A percentile compares a stretch with the other conserved stretches of the same genome.
Conservation (phyloP, 2,888 invertebrate genomes). For the Trichacis sp. region DNA sequence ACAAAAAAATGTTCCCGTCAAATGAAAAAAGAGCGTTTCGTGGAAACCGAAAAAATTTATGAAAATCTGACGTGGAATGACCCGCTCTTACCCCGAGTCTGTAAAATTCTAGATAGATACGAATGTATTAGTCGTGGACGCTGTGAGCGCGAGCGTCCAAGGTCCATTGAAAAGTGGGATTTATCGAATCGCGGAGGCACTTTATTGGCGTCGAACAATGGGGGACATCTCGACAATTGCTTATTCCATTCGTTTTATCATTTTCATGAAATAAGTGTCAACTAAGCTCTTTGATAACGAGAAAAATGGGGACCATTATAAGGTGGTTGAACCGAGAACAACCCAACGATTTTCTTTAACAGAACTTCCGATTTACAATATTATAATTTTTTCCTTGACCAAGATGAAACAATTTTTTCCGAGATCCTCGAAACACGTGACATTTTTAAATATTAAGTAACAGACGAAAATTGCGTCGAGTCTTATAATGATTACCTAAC, state of each 20-base stretch:
- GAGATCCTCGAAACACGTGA: too few species aligned
- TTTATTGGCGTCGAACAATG: slow-evolving; percentile 32
- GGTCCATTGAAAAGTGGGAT: slow-evolving; percentile 35
- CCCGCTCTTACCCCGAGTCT: background rate
- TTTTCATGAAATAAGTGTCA: slow-evolving; percentile 5
- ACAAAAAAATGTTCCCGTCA: too few species aligned
- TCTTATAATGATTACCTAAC: background rate
- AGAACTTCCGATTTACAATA: too few species aligned
- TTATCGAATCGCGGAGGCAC: slow-evolving; percentile 26
- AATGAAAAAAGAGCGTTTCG: too few species aligned
- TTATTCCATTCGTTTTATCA: slow-evolving; percentile 15
- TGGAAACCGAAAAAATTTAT: too few species aligned
- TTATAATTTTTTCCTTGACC: too few species aligned
- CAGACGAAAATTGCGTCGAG: background rate
- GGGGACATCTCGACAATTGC: slow-evolving; percentile 31
- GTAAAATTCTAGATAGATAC: slow-evolving; percentile 10
- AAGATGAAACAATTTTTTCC: too few species aligned
- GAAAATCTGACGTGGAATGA: too few species aligned
- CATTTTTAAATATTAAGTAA: background rate
- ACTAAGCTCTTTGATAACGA: background rate
- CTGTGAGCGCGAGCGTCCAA: slow-evolving; percentile 24
- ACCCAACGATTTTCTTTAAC: too few species aligned
- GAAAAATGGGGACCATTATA: background rate
- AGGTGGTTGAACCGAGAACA: background rate
- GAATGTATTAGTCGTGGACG: slow-evolving; percentile 30